A percentile compares a stretch with the other conserved stretches of the same genome.
Conservation (phyloP, 1,140 invertebrate species). For the Heliconius himera region DNA sequence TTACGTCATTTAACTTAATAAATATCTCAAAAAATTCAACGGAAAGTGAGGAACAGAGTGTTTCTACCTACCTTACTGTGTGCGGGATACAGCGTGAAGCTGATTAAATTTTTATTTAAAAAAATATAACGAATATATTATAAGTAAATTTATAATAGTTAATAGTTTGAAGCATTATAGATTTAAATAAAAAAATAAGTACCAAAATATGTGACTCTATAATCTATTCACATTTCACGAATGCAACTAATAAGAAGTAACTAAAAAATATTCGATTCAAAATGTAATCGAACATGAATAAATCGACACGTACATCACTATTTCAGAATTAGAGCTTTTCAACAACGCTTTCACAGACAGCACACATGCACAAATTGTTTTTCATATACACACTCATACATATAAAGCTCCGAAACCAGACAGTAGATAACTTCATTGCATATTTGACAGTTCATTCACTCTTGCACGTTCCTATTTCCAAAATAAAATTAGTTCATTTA, state of each 20-base stretch:
- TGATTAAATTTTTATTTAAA: too few relatives aligned
- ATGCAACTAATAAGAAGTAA: not conserved
- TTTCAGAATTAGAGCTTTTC: slow-evolving; percentile 43
- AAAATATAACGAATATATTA: too few relatives aligned
- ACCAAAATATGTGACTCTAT: too few relatives aligned
- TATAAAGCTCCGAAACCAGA: slow-evolving; percentile 50
- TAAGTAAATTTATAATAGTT: too few relatives aligned
- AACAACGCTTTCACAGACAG: slow-evolving; percentile 60
- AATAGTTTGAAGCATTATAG: too few relatives aligned
- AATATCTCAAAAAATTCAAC: too few relatives aligned
- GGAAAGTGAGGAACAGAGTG: too few relatives aligned
- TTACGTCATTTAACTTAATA: too few relatives aligned
- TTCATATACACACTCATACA: slow-evolving; percentile 49
- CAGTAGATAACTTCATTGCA: slow-evolving; percentile 69
- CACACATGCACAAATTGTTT: slow-evolving; percentile 53
- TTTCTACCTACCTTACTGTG: too few relatives aligned
- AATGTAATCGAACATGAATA: not conserved
- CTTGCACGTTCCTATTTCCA: slow-evolving; percentile 33
- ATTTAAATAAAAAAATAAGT: too few relatives aligned
- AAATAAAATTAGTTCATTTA: not conserved
- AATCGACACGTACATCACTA: not conserved
- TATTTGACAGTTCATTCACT: slow-evolving; percentile 77
- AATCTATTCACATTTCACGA: too few relatives aligned
- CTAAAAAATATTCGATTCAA: not conserved
- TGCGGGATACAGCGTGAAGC: too few relatives aligned